Base-by-base conservation (phyloP, 2,888 invertebrate species). In the Digitonthophagus gazella region DNA sequence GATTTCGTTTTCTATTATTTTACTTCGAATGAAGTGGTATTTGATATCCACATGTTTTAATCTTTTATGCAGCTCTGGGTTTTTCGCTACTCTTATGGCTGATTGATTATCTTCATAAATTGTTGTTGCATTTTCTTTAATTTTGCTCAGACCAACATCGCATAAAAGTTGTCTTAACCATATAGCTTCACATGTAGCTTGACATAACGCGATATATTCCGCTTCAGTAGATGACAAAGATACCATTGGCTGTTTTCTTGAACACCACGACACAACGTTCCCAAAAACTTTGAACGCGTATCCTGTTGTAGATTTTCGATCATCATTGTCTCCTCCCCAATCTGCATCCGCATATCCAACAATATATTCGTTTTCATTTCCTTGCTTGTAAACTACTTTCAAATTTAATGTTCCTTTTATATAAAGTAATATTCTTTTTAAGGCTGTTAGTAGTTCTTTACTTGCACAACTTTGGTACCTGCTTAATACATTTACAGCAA, bases 161-260 rank as follows among this genome's bases (percentile, higher is more conserved):
- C n/a, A n/a, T n/a, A 67, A 20, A 22, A 63, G 8, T 54, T 67
- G 63, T 64, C 64, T 64, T 16, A 67, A 64, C 67, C 67, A 67
- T 44, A 44, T 64, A 16, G 64, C 64, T 19, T 67, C 67, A 14
- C 15, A 11, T 18, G 64, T 8, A 11, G 64, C 63, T 15, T 14
- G 15, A 58, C 19, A 55, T 18, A 64, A 57, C 11, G 64, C 68
- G 8, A 68, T 16, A 64, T 64, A 68, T 22, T 68, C 68, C 2
- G 68, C 15, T 55, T 68, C 64, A n/a, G 68, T 68, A 20, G 68
- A 68, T 0, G 68, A 68, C 14, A 68, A 14, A 28, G 20, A 20
- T 8, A 67, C 58, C 2, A 61, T 58, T 58, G 14, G 6, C 28
- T 67, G 67, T 61, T 67, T 67, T 58, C 16, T 20, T 15, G 57